Conservation (phyloP, 2,797 vertebrate species). For the Saxicola maurus region DNA sequence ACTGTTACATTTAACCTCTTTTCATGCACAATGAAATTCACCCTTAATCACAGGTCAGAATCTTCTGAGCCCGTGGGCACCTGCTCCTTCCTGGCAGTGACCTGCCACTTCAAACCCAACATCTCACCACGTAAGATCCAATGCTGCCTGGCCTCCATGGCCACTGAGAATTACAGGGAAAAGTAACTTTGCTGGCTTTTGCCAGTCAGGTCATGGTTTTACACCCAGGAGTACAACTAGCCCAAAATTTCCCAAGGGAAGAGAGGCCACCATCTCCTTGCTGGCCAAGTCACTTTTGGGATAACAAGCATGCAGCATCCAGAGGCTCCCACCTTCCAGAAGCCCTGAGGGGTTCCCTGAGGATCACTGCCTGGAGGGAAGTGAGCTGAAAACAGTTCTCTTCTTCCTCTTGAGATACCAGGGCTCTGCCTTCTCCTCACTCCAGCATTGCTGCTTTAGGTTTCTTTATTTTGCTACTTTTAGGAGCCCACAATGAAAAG, state of each 20-base stretch:
- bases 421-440: not conserved
- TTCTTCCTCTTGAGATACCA: not conserved
- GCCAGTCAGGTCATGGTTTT: not conserved
- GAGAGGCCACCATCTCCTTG: not conserved
- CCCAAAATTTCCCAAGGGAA: not conserved
- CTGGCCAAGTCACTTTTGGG: not conserved
- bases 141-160: not conserved
- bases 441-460: not conserved
- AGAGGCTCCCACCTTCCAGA: not conserved
- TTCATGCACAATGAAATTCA: not conserved
- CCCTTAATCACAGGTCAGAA: not conserved
- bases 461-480: not conserved
- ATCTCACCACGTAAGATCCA: not conserved
- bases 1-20: not conserved
- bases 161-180: not conserved
- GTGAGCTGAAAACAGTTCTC: not conserved
- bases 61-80: not conserved
- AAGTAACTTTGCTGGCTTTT: not conserved
- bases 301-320: not conserved
- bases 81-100: fast-evolving
- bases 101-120: not conserved
- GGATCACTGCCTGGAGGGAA: not conserved
- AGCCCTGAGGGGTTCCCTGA: not conserved
- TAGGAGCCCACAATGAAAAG: not conserved
- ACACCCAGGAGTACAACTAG: not conserved